Evolutionary conservation across 2,888 invertebrate species (phyloP).

Genomic region (Melieria omissa): DNA sequence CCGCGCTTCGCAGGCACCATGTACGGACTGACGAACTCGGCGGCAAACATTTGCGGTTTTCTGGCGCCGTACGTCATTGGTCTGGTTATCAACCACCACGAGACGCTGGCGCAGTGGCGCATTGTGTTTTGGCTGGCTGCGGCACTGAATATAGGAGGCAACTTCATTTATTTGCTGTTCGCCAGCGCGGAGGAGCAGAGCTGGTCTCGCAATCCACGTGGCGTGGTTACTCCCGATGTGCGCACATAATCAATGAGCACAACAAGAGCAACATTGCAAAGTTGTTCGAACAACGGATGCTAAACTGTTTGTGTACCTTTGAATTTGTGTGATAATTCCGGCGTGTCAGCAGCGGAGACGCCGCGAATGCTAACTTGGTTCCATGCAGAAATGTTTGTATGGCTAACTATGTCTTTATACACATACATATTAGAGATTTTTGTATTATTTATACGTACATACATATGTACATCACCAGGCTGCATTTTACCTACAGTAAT

Average conservation of each 20-base stretch:
- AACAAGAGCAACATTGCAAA: constrained; percentile 18
- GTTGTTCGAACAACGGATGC: constrained; percentile 18
- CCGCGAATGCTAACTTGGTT: constrained; percentile 5
- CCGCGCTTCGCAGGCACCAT: constrained; percentile 86
- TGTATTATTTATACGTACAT: no score
- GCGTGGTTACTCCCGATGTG: neutral
- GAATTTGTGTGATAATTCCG: constrained; percentile 28
- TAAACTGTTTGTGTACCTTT: constrained; percentile 40
- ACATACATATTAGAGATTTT: no score
- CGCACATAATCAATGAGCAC: constrained; percentile 35
- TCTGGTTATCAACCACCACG: constrained; percentile 72
- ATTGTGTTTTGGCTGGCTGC: constrained; percentile 84
- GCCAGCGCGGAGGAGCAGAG: constrained; percentile 82
- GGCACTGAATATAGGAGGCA: constrained; percentile 78
- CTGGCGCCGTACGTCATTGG: constrained; percentile 84
- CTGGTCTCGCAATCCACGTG: constrained; percentile 66
- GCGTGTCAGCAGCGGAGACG: neutral
- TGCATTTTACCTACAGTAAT: no score
- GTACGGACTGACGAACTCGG: constrained; percentile 86
- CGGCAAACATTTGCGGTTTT: constrained; percentile 85
- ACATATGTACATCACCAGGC: no score
- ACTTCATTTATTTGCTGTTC: constrained; percentile 82
- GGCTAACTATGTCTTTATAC: no score
- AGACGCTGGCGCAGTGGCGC: constrained; percentile 63
- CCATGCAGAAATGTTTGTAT: neutral